phyloP scores from a whole-genome alignment of 2,888 invertebrate genomes.

The Sminthurides aquaticus region DNA sequence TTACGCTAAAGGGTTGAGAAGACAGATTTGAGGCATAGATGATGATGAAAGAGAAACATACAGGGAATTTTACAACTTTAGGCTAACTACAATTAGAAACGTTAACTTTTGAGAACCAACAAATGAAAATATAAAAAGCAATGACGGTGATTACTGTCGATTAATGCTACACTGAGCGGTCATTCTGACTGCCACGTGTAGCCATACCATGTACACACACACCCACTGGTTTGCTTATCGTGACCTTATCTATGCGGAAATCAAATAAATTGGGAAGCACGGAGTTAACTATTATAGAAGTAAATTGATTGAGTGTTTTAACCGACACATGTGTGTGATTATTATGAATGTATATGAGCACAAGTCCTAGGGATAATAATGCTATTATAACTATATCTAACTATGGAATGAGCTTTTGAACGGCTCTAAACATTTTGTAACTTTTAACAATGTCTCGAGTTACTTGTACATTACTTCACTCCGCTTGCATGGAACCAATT shows the following conservation, averaged over 20 bases:
- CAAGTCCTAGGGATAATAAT: background rate
- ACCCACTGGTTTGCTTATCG: conserved; percentile 20
- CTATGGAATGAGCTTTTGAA: conserved; percentile 1
- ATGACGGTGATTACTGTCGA: background rate
- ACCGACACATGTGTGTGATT: background rate
- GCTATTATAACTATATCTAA: background rate
- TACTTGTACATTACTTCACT: background rate
- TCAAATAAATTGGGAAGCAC: background rate
- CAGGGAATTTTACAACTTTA: background rate
- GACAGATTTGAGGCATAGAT: background rate
- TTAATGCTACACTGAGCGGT: background rate
- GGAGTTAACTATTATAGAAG: background rate
- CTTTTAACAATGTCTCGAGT: conserved; percentile 5
- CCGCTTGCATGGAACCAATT: background rate
- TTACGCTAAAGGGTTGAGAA: no score
- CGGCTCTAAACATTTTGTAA: conserved; percentile 15
- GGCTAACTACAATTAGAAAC: background rate
- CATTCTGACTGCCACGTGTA: background rate
- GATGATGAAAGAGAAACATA: background rate
- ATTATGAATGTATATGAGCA: background rate
- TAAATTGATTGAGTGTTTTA: background rate
- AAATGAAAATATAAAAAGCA: background rate
- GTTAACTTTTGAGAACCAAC: background rate
- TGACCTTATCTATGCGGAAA: conserved; percentile 16
- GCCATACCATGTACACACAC: no score